phyloP scores from a whole-genome alignment of 1,140 invertebrate species.

The Hylaeus volcanicus region DNA sequence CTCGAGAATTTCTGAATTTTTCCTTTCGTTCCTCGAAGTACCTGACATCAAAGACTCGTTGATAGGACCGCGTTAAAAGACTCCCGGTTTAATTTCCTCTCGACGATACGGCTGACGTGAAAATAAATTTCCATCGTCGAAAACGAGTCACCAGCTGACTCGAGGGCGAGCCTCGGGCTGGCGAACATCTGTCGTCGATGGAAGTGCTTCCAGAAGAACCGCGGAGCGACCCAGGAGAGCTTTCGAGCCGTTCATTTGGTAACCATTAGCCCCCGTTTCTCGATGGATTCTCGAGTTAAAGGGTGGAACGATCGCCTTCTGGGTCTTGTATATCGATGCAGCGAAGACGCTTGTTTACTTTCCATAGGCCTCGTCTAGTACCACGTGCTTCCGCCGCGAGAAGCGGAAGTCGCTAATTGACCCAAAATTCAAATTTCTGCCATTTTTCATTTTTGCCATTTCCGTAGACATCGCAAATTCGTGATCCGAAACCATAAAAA shows the following conservation, averaged over 20 bases:
- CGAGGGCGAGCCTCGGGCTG: conserved; percentile 35
- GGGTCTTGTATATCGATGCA: conserved; percentile 4
- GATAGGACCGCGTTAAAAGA: neutral
- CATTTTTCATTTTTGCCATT: too few relatives aligned
- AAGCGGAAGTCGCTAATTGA: too few relatives aligned
- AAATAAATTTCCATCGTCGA: conserved; percentile 35
- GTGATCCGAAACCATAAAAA: too few relatives aligned
- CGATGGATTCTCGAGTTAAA: conserved; percentile 33
- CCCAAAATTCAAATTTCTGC: too few relatives aligned
- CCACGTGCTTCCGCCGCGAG: too few relatives aligned
- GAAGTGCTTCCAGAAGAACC: conserved; percentile 56
- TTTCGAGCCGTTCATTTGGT: conserved; percentile 55
- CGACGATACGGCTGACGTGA: neutral
- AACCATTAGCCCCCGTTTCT: conserved; percentile 32
- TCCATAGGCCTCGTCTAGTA: too few relatives aligned
- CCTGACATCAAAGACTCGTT: too few relatives aligned
- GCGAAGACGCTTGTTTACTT: neutral
- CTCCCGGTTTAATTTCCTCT: neutral
- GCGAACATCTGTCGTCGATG: conserved; percentile 61
- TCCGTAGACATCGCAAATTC: too few relatives aligned
- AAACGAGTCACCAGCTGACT: conserved; percentile 5
- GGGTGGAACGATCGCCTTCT: conserved; percentile 10
- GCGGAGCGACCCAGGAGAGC: conserved; percentile 42
- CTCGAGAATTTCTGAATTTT: too few relatives aligned
- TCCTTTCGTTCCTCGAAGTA: too few relatives aligned